Evolutionary conservation across 2,797 vertebrate species (phyloP).

Genomic region (Florisuga fusca): DNA sequence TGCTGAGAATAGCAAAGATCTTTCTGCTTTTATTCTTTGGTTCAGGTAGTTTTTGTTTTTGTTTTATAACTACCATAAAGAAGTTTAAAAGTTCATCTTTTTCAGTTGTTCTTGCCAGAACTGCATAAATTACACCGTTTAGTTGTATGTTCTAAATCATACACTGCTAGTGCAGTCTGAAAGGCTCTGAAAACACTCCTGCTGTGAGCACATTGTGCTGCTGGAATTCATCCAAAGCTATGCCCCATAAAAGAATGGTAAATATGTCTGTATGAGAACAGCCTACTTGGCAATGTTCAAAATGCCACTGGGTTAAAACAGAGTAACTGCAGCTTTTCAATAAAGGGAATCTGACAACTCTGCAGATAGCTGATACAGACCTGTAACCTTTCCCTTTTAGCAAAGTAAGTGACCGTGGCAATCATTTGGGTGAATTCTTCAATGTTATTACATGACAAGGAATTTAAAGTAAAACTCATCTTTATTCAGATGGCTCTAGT

Average conservation of each 20-base stretch:
- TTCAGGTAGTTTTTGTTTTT: not conserved
- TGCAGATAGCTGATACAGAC: conserved; percentile 30
- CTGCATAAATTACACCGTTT: conserved; percentile 7
- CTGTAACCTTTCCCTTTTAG: conserved; percentile 53
- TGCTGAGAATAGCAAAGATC: not conserved
- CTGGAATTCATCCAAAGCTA: conserved; percentile 59
- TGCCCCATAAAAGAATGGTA: conserved; percentile 61
- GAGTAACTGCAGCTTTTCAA: conserved; percentile 55
- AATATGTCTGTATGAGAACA: conserved; percentile 64
- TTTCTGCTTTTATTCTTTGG: not conserved
- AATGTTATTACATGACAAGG: conserved; percentile 1
- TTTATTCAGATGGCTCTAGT: conserved; percentile 3
- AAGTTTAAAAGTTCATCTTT: not conserved
- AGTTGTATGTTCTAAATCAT: conserved; percentile 36
- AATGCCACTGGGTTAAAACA: conserved; percentile 53
- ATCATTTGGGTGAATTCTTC: conserved; percentile 16
- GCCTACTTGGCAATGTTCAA: conserved; percentile 61
- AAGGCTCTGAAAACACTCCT: conserved; percentile 43
- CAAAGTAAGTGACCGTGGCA: not conserved
- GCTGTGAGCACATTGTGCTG: conserved; percentile 16
- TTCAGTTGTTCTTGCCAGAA: conserved; percentile 12
- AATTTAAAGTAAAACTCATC: conserved; percentile 37
- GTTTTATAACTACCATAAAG: not conserved
- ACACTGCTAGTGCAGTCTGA: not conserved
- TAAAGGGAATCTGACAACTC: conserved; percentile 44